Percentiles rank a stretch among this genome's conserved stretches.
Evolutionary conservation across 2,888 invertebrate species (phyloP).

Genomic region (Drosophila meridionalis): DNA sequence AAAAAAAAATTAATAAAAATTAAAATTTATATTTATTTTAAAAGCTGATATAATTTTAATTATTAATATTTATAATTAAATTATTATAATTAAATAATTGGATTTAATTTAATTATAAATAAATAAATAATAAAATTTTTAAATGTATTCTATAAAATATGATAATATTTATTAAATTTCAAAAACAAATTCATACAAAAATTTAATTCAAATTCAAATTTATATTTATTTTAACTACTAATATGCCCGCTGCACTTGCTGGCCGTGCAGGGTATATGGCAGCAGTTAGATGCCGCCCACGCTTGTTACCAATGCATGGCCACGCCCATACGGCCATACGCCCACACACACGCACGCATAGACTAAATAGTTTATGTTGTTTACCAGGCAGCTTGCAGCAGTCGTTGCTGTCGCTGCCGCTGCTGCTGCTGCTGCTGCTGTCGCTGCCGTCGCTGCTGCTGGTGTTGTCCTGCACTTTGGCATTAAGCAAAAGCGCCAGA

Average conservation of each 20-base stretch:
- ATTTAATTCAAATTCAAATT: not conserved
- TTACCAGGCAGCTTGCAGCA: conserved; percentile 62
- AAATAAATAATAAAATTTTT: too few relatives aligned
- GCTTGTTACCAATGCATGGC: conserved; percentile 41
- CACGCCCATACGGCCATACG: conserved; percentile 32
- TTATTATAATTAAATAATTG: too few relatives aligned
- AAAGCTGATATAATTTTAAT: too few relatives aligned
- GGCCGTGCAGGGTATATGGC: conserved; percentile 28
- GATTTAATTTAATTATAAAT: too few relatives aligned
- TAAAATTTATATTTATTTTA: too few relatives aligned
- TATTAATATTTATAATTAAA: too few relatives aligned
- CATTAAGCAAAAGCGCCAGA: conserved; percentile 59
- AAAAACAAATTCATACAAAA: too few relatives aligned
- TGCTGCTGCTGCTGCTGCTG: conserved; percentile 28
- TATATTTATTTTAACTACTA: not conserved
- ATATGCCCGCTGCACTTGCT: not conserved
- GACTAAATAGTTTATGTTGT: conserved; percentile 80
- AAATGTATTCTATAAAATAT: too few relatives aligned
- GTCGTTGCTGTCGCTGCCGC: conserved; percentile 23
- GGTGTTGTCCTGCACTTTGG: conserved; percentile 61
- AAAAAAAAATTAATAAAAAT: too few relatives aligned
- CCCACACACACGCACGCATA: conserved; percentile 49
- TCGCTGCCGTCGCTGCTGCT: not conserved
- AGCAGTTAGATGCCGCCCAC: conserved; percentile 33
- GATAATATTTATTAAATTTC: too few relatives aligned